phyloP scores from a whole-genome alignment of 1,140 invertebrate species.

The Bombus superbus region DNA sequence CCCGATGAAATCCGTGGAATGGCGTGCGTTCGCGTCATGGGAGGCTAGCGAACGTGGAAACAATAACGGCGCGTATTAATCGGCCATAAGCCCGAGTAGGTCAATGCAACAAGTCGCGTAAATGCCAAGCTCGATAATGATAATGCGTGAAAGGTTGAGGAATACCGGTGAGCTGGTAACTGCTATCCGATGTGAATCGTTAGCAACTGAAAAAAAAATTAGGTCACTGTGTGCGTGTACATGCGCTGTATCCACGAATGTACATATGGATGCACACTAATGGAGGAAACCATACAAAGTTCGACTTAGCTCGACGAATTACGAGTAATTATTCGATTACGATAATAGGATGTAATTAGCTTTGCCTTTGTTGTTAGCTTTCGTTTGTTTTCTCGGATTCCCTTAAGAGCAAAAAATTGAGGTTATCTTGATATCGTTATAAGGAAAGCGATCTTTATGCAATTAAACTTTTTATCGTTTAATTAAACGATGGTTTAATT shows the following conservation, averaged over 20 bases:
- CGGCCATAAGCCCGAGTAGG: conserved; percentile 53
- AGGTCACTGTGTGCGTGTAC: neutral
- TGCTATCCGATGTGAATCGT: conserved; percentile 2
- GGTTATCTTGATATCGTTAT: neutral
- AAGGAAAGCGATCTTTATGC: too few relatives aligned
- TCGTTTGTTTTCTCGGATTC: neutral
- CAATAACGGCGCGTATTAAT: conserved; percentile 56
- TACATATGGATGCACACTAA: neutral
- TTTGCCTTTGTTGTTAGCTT: neutral
- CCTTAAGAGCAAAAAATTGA: neutral
- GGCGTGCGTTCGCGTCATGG: conserved; percentile 8
- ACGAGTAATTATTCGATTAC: neutral
- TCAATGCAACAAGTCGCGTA: conserved; percentile 79
- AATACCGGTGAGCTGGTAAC: conserved; percentile 54
- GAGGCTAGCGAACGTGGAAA: conserved; percentile 44
- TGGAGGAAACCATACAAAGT: conserved; percentile 1
- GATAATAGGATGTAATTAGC: neutral
- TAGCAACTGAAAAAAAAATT: conserved; percentile 41
- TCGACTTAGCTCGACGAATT: neutral
- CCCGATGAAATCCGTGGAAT: neutral
- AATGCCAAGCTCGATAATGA: conserved; percentile 65
- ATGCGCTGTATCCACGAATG: neutral
- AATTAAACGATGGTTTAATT: too few relatives aligned
- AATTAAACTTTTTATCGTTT: too few relatives aligned
- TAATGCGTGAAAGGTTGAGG: conserved; percentile 74